These are phyloP conservation scores for Hecatera dysodea DNA, from an alignment of 2,888 invertebrate genomes.

Conservation along the genomic window DNA sequence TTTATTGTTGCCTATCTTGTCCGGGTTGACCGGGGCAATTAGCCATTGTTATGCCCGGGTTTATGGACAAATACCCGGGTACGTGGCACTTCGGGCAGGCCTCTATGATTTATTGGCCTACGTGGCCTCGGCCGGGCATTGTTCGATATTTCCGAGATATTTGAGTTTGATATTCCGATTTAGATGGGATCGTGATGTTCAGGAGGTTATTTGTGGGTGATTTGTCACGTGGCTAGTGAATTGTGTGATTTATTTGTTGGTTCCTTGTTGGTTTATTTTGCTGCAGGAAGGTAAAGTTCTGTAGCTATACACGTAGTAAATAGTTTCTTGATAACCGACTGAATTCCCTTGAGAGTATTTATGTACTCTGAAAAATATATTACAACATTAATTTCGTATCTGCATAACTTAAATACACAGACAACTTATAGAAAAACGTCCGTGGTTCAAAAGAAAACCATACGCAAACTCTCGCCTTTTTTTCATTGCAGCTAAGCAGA, in stretches of 20 bases:
- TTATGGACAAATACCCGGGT: constrained; percentile 71
- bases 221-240: constrained; percentile 60
- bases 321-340: too few relatives aligned
- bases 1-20: constrained; percentile 73
- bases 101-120: constrained; percentile 69
- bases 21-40: constrained; percentile 72
- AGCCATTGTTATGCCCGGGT: constrained; percentile 73
- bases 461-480: too few relatives aligned
- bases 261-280: constrained; percentile 28
- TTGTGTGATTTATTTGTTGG: constrained; percentile 60
- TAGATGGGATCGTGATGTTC: constrained; percentile 65
- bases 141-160: constrained; percentile 69
- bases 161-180: constrained; percentile 65
- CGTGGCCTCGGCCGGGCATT: constrained; percentile 68
- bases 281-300: neutral
- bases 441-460: too few relatives aligned
- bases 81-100: constrained; percentile 67
- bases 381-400: too few relatives aligned
- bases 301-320: too few relatives aligned
- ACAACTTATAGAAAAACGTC: too few relatives aligned
- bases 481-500: too few relatives aligned
- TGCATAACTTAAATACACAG: too few relatives aligned
- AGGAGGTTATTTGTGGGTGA: constrained; percentile 61
- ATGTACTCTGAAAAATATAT: too few relatives aligned
- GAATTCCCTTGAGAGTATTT: neutral